Evolutionary conservation across 2,888 invertebrate genomes (phyloP), one percentile per base, ranked within the genome.

Genomic region (Epicampocera succincta): DNA sequence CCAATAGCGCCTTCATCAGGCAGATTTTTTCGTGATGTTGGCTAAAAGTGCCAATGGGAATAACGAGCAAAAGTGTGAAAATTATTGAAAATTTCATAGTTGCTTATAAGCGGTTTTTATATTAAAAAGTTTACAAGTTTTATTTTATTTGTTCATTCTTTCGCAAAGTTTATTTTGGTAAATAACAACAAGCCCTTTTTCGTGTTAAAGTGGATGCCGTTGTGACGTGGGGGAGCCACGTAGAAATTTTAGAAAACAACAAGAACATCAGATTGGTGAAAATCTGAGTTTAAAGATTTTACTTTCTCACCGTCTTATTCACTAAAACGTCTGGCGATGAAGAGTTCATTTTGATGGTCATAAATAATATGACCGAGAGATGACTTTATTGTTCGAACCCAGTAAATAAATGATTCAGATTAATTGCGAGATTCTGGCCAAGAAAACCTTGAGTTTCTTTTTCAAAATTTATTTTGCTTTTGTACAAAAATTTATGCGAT

Each of bases 21-120:
- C 29, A 52, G 71, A 33, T 33, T 33, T 33, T 4, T 9, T 33
- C 33, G 9, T 9, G 50, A 17, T 15, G 13, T 8, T 13, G 65
- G 9, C 15, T 13, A 19, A 13, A 15, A 40, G 12, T 3, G 3
- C 6, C 4, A 46, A 42, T 38, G 25, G 12, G 2, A 56, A 44
- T 54, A 25, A 25, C 33, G 54, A 15, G 12, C 13, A 52, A 61
- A 61, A 54, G 54, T 63, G 76, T 76, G 66, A 65, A 65, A 66
- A 71, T 58, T 65, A 46, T 72, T 72, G 38, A 65, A 71, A 56
- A 71, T 60, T 66, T 66, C 50, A 54, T 61, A 61, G 44, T 61
- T 58, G 46, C 50, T 69, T 61, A 15, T 54, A 63, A 76, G 54
- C 54, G 54, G 76, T 11, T 38, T 33, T 61, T 61, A 46, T 60